Evolutionary conservation across 37 sponge, comb jelly and placozoan genomes (phyloP), one percentile per base, ranked within the genome.

Genomic region (Petrosia ficiformis): DNA sequence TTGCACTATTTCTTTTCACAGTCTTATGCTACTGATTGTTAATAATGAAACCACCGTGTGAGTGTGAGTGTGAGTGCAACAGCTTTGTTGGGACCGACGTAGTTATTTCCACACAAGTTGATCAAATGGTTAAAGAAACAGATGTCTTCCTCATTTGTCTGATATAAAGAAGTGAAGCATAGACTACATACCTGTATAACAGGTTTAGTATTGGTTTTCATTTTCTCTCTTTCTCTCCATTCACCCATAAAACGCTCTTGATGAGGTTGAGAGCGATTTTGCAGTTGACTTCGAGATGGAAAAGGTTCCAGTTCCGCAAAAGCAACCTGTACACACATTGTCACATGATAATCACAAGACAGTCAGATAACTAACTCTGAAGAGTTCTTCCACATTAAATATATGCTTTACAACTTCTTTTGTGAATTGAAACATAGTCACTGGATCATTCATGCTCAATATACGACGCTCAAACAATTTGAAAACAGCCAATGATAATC

Each of bases 311-410:
- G 10, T 8, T 71, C 30, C 1, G 10, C 11, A 42, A 86, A 76
- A 24, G 76, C 81, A 35, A 56, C 76, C 72, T 79, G 41, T 6
- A 68, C 39, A 61, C 63, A 61, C 34, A 32, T 19, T 64, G 28
- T 11, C 66, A 64, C n/a, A 22, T 8, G 10, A 21, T 64, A 25
- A 8, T 28, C 11, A 22, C 66, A 64, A n/a, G n/a, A n/a, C n/a
- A n/a, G n/a, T n/a, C n/a, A n/a, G n/a, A n/a, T n/a, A n/a, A 32
- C 79, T 57, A 21, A 89, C 90, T 16, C 65, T 58, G 40, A 79
- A 76, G 34, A 89, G 76, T 2, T 57, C 72, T 6, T 89, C 85
- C 58, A 89, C 64, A 64, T 89, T 73, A 69, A 80, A 89, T 16
- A 60, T 58, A 44, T 89, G 84, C n/a, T 70, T 80, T 19, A 81